These are phyloP conservation scores for Hirundichthys speculiger DNA, from an alignment of 2,113 vertebrate genomes.

Conservation along the genomic window DNA sequence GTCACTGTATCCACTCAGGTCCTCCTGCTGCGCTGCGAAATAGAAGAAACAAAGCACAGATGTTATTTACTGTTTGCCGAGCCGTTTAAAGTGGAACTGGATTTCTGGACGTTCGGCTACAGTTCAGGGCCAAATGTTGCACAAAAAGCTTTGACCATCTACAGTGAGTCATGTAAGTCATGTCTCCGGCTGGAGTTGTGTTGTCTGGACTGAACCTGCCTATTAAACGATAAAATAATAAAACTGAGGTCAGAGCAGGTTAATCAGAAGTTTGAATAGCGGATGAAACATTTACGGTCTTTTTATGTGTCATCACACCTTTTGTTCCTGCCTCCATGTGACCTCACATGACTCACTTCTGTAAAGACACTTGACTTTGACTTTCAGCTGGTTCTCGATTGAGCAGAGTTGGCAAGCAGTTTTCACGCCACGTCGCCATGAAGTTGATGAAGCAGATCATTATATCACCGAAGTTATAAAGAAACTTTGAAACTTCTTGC, in stretches of 20 bases:
- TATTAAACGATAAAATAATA: slow-evolving; percentile 29
- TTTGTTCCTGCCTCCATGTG: background rate
- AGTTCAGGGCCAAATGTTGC: too few species aligned
- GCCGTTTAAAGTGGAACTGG: too few species aligned
- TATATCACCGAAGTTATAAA: too few species aligned
- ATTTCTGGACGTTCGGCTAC: too few species aligned
- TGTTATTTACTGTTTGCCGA: too few species aligned
- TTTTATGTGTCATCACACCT: background rate
- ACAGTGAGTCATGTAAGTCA: background rate
- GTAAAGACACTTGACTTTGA: background rate
- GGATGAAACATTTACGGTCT: background rate
- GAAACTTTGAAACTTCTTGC: too few species aligned
- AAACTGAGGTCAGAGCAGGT: slow-evolving; percentile 10
- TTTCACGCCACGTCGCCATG: too few species aligned
- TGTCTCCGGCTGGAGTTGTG: background rate
- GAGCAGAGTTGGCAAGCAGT: too few species aligned
- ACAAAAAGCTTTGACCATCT: too few species aligned
- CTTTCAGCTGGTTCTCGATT: background rate
- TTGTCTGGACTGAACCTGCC: background rate
- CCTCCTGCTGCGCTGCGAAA: too few species aligned
- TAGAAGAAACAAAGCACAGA: too few species aligned
- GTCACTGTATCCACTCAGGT: too few species aligned
- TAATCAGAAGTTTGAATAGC: background rate
- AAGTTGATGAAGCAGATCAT: background rate
- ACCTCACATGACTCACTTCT: slow-evolving; percentile 1